These are phyloP conservation scores for Druceiella hillmani DNA, from an alignment of 2,888 invertebrate genomes.

Conservation along the genomic window DNA sequence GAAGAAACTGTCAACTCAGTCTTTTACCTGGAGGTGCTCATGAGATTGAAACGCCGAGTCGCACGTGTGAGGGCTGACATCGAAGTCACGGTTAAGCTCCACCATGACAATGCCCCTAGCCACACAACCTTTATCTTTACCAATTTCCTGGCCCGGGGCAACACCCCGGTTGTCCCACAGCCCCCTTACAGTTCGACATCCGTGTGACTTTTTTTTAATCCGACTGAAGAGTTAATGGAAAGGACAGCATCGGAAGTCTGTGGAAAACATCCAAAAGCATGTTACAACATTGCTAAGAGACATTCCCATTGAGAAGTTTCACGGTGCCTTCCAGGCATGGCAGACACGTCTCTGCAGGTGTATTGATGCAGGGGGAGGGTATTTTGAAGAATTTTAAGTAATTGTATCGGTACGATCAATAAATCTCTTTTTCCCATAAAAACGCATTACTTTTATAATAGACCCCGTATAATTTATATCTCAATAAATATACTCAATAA, in stretches of 20 bases:
- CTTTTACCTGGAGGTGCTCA: slow-evolving; percentile 1
- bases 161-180: not conserved
- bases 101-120: not conserved
- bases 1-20: not conserved
- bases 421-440: too few species aligned
- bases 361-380: too few species aligned
- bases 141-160: not conserved
- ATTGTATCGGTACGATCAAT: too few species aligned
- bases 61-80: not conserved
- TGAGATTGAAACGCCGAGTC: not conserved
- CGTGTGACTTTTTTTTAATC: not conserved
- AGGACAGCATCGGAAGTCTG: slow-evolving; percentile 6
- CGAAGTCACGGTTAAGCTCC: not conserved
- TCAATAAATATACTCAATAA: too few species aligned
- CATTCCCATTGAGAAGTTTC: too few species aligned
- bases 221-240: slow-evolving; percentile 7
- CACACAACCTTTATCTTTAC: slow-evolving; percentile 3
- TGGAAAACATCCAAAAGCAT: slow-evolving; percentile 7
- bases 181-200: not conserved
- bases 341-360: too few species aligned
- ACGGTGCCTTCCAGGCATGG: too few species aligned
- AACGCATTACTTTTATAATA: too few species aligned
- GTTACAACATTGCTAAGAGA: too few species aligned
- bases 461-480: too few species aligned
- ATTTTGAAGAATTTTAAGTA: too few species aligned